Evolutionary conservation across 2,113 vertebrate genomes (phyloP), one percentile per base, ranked within the genome.

Genomic region (Leiothrix lutea): DNA sequence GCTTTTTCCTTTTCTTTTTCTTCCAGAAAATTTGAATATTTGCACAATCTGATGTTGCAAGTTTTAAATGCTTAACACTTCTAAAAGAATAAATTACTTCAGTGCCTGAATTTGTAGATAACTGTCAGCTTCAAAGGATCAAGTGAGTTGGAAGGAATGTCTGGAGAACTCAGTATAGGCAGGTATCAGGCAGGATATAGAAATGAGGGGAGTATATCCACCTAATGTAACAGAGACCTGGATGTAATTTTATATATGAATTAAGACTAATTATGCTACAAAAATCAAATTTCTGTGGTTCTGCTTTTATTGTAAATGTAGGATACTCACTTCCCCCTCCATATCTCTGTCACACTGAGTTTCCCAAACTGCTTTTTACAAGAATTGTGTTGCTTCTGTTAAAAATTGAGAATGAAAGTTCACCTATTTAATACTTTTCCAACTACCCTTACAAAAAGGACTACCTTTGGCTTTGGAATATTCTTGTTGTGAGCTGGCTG

Each of bases 81-180:
- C 86, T 94, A 73, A 92, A 95, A 78, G 88, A 93, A 91, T 86
- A 93, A 93, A 94, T 93, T 83, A 88, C 64, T 83, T 84, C n/a
- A n/a, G 38, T 71, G 67, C 67, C 82, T 90, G 94, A 90, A 90
- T 94, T 64, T 71, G 36, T 78, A 93, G 71, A 42, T 95, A 88
- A 80, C 64, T 96, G 82, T 94, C 88, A 94, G 83, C 86, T 95
- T 96, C 94, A 96, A 95, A 96, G 85, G 75, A 86, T 84, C 25
- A 19, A 88, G 51, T 78, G 79, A 85, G 40, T 80, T 94, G 91
- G 81, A 94, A 93, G 69, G 33, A 88, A 84, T 80, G 65, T 90
- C 51, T 85, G 72, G 61, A 92, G 57, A 92, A 20, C 67, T 88
- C 1, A 0, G 50, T 81, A 64, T 45, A 95, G 78, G 38, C 90